Percentiles rank a stretch among this genome's conserved stretches.
Conservation (phyloP, 2,888 invertebrate species). For the Escarpia spicata region DNA sequence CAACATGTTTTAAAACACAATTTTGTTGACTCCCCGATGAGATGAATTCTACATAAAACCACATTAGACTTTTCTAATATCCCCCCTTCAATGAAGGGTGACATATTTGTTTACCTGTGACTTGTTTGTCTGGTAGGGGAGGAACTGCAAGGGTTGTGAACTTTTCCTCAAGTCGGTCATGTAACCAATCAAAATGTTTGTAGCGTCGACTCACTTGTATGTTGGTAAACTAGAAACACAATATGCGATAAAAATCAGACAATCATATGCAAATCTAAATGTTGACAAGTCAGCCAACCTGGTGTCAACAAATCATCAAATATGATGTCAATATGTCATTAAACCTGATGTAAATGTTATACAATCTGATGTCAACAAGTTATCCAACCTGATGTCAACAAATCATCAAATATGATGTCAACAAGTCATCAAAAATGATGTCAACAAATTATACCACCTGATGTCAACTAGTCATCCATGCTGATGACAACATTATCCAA, state of each 20-base stretch:
- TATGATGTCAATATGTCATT: no score
- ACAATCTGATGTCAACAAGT: no score
- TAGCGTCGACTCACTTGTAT: conserved; percentile 89
- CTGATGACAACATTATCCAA: no score
- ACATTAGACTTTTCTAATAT: not conserved
- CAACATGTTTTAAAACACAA: not conserved
- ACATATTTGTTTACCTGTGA: conserved; percentile 72
- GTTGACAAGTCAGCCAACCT: not conserved
- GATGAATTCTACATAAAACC: no score
- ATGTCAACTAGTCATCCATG: no score
- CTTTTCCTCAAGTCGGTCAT: conserved; percentile 91
- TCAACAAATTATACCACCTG: no score
- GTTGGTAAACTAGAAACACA: conserved; percentile 76
- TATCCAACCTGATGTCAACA: no score
- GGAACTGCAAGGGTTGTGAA: conserved; percentile 95
- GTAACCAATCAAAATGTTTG: conserved; percentile 99
- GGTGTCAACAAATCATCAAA: no score
- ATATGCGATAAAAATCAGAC: not conserved
- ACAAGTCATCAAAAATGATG: no score
- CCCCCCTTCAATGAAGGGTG: not conserved
- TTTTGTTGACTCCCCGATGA: not conserved
- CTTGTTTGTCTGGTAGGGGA: conserved; percentile 97
- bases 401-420: no score
- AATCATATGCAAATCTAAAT: not conserved
- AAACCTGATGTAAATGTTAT: no score